A percentile compares a stretch with the other conserved stretches of the same genome.
These are phyloP conservation scores for Plebejus melissa DNA, from an alignment of 2,888 invertebrate species.

Conservation along the genomic window DNA sequence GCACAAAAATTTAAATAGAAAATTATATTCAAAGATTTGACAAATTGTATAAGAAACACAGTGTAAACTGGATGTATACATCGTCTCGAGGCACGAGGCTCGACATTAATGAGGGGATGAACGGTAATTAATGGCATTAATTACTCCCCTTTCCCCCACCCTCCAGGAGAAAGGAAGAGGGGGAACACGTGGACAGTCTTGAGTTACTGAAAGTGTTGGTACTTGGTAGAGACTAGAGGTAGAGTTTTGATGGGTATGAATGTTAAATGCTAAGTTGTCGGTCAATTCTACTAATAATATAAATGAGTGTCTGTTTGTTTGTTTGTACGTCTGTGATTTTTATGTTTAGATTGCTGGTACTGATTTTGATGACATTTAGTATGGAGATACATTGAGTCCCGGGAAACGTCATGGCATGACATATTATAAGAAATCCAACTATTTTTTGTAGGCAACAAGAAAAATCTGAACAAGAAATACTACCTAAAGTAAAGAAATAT, in stretches of 20 bases:
- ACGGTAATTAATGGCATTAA: constrained; percentile 16
- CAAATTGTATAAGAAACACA: neutral
- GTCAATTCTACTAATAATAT: too few species aligned
- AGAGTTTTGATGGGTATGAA: neutral
- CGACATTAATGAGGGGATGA: neutral
- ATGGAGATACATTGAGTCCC: too few species aligned
- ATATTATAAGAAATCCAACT: too few species aligned
- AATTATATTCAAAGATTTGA: neutral
- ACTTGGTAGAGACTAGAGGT: neutral
- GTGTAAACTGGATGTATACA: neutral
- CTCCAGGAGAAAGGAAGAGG: neutral
- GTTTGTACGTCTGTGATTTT: neutral
- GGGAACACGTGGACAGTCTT: neutral
- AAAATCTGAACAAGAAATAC: neutral
- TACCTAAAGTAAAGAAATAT: neutral
- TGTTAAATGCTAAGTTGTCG: neutral
- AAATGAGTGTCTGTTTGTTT: neutral
- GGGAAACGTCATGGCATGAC: too few species aligned
- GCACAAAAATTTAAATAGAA: neutral
- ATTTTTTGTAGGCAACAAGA: too few species aligned
- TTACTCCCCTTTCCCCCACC: neutral
- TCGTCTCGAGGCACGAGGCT: neutral
- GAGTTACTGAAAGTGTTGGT: neutral
- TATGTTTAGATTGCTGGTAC: neutral
- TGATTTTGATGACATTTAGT: neutral